Evolutionary conservation across 2,888 invertebrate genomes (phyloP).

Genomic region (Aphodius granarius): DNA sequence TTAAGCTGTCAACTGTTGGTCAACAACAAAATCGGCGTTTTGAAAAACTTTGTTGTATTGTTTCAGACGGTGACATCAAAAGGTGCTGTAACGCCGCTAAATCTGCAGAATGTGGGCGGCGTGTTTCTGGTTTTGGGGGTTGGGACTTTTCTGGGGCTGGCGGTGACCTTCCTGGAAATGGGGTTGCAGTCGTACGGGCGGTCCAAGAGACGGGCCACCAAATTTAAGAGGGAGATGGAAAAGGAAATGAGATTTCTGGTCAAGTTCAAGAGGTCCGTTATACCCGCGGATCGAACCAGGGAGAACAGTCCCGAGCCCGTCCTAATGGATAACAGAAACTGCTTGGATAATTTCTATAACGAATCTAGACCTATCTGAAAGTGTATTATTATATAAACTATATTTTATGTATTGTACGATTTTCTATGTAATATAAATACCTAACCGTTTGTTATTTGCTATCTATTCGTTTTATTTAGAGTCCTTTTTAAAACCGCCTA

Average conservation of each 20-base stretch:
- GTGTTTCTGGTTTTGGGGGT: constrained; percentile 76
- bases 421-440: neutral
- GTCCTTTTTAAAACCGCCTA: no score
- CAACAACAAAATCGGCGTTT: no score
- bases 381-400: neutral
- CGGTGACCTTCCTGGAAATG: constrained; percentile 72
- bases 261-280: constrained; percentile 70
- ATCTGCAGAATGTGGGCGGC: constrained; percentile 81
- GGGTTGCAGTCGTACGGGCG: constrained; percentile 51
- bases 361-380: constrained; percentile 3
- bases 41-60: neutral
- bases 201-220: constrained; percentile 54
- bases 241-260: constrained; percentile 75
- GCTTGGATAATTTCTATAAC: constrained; percentile 21
- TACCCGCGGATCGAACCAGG: constrained; percentile 57
- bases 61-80: constrained; percentile 45
- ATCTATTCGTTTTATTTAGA: no score
- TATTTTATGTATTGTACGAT: neutral
- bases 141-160: constrained; percentile 65
- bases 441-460: neutral
- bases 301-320: neutral
- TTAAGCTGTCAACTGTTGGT: neutral
- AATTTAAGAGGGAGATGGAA: constrained; percentile 66
- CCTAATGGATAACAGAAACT: constrained; percentile 11
- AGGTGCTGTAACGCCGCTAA: constrained; percentile 61